Conservation (phyloP, 2,888 invertebrate genomes). For the Schizotus pectinicornis region DNA sequence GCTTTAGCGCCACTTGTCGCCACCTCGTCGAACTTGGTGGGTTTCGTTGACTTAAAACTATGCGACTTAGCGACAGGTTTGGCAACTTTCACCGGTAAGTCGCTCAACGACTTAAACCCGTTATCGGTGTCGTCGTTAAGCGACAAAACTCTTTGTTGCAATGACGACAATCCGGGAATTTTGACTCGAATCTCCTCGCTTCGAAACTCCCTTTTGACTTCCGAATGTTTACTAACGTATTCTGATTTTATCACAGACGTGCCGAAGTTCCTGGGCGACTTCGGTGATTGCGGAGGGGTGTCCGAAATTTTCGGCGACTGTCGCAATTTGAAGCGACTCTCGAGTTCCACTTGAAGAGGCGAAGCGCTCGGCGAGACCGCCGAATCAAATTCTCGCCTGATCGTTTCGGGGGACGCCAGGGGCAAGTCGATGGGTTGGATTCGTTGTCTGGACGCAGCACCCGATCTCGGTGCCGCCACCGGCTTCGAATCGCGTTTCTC, state of each 20-base stretch:
- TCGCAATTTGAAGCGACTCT: slow-evolving; percentile 50
- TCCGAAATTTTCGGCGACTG: slow-evolving; percentile 41
- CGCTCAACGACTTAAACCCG: slow-evolving; percentile 53
- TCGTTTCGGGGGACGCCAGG: slow-evolving; percentile 53
- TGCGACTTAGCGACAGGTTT: slow-evolving; percentile 74
- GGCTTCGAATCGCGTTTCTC: slow-evolving; percentile 41
- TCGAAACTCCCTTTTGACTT: slow-evolving; percentile 30
- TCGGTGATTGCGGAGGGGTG: slow-evolving; percentile 22
- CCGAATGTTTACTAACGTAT: slow-evolving; percentile 22
- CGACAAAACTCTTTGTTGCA: slow-evolving; percentile 63
- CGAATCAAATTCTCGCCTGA: slow-evolving; percentile 32
- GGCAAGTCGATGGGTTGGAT: slow-evolving; percentile 64
- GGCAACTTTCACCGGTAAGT: slow-evolving; percentile 57
- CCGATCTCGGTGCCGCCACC: slow-evolving; percentile 55
- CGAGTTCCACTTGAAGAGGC: slow-evolving; percentile 51
- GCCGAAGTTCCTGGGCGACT: slow-evolving; percentile 30
- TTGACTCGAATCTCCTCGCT: slow-evolving; percentile 53
- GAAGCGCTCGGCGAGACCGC: slow-evolving; percentile 39
- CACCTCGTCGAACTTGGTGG: slow-evolving; percentile 37
- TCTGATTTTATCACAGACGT: slow-evolving; percentile 37
- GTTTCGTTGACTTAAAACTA: slow-evolving; percentile 68
- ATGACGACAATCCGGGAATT: slow-evolving; percentile 62
- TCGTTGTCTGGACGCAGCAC: slow-evolving; percentile 63
- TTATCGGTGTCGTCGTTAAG: slow-evolving; percentile 53
- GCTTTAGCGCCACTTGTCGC: slow-evolving; percentile 18